Conservation (phyloP, 53 echinoderm and acorn worm genomes). For the Patiria pectinifera region DNA sequence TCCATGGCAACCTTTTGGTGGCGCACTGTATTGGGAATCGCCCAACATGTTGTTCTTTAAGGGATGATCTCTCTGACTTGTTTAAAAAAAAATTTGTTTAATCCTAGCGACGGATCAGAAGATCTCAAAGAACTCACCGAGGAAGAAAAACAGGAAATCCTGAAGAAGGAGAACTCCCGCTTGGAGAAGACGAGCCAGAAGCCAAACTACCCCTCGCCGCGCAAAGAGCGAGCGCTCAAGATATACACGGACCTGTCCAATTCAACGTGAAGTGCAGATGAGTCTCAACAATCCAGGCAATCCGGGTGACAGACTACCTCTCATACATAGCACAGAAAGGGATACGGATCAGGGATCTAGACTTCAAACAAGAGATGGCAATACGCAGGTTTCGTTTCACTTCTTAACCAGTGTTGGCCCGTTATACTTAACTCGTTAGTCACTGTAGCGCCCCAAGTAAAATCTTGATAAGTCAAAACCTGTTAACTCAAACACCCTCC, state of each 20-base stretch:
- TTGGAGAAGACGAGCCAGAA: conserved; percentile 67
- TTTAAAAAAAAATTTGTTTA: no score
- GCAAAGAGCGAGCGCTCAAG: conserved; percentile 93
- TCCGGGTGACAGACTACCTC: not conserved
- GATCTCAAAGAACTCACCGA: conserved; percentile 82
- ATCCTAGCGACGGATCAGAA: conserved; percentile 77
- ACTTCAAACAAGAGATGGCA: not conserved
- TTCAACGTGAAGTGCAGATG: not conserved
- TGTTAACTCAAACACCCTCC: no score
- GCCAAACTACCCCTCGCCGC: conserved; percentile 83
- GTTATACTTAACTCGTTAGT: no score
- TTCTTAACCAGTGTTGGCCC: not conserved
- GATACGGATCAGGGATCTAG: not conserved
- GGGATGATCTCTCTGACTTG: no score
- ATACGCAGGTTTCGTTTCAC: not conserved
- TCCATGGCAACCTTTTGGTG: no score
- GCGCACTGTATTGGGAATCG: no score
- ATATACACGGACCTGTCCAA: conserved; percentile 75
- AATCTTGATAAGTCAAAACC: no score
- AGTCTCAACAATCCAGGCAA: not conserved
- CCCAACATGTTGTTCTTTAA: not conserved
- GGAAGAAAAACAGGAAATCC: conserved; percentile 89
- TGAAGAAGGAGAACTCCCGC: conserved; percentile 91
- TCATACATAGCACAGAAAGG: not conserved
- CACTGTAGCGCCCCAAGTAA: no score